Conservation (phyloP, 2,888 invertebrate genomes). For the Gerris lacustris region DNA sequence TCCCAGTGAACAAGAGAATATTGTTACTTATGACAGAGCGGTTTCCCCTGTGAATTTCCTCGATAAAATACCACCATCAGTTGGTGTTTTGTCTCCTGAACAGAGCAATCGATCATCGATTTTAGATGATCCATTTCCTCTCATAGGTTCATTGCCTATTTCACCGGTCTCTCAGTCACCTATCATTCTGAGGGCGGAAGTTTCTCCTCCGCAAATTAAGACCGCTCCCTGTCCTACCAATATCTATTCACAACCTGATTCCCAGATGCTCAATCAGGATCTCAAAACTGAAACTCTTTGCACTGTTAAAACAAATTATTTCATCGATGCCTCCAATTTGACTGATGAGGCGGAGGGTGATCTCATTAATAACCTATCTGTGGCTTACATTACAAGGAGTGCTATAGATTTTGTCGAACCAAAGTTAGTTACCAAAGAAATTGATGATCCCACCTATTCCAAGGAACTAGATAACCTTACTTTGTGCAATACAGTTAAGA, state of each 20-base stretch:
- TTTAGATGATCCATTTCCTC: background rate
- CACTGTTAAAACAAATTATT: conserved; percentile 44
- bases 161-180: background rate
- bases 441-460: background rate
- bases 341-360: conserved; percentile 51
- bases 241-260: background rate
- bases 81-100: background rate
- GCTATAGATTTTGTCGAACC: conserved; percentile 4
- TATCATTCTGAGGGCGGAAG: background rate
- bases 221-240: background rate
- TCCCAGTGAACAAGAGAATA: background rate
- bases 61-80: background rate
- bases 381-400: conserved; percentile 4
- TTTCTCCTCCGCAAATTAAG: background rate
- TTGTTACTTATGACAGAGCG: background rate
- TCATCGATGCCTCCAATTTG: conserved; percentile 64
- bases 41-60: background rate
- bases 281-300: conserved; percentile 6
- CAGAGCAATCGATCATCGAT: background rate
- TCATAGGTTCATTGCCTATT: background rate
- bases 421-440: conserved; percentile 6
- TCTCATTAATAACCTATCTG: conserved; percentile 4
- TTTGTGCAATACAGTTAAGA: background rate
- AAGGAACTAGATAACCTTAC: background rate
- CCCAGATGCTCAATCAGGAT: background rate